Percentiles rank a stretch among this genome's conserved stretches.
phyloP scores from a whole-genome alignment of 2,113 vertebrate genomes.

The Hippoglossus stenolepis region DNA sequence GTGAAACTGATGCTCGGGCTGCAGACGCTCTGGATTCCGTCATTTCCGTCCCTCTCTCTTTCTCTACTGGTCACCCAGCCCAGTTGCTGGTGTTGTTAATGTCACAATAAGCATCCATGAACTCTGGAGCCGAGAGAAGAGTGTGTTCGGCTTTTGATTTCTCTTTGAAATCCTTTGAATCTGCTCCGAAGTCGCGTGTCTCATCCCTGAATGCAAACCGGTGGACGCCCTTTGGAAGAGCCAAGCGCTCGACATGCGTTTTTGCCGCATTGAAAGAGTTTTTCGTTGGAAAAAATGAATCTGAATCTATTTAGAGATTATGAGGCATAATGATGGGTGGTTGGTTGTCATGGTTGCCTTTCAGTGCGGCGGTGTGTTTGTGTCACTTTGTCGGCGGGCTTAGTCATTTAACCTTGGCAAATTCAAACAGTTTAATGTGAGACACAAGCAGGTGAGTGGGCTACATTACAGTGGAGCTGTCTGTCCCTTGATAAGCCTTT shows the following conservation, averaged over 20 bases:
- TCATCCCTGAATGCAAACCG: too few relatives aligned
- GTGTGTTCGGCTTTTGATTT: too few relatives aligned
- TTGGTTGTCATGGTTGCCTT: slow-evolving; percentile 55
- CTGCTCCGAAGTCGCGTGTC: background rate
- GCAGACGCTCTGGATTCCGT: too few relatives aligned
- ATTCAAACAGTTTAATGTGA: slow-evolving; percentile 51
- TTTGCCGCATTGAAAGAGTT: background rate
- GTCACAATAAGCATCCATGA: background rate
- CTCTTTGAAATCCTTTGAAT: background rate
- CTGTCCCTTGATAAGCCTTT: slow-evolving; percentile 52
- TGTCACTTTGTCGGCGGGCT: slow-evolving; percentile 42
- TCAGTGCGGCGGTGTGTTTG: slow-evolving; percentile 26
- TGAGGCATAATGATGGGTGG: slow-evolving; percentile 32
- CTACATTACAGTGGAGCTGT: slow-evolving; percentile 39
- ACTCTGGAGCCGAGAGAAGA: background rate
- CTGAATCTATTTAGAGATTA: slow-evolving; percentile 15
- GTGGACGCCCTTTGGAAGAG: too few relatives aligned
- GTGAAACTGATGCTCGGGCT: too few relatives aligned
- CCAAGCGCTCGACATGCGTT: background rate
- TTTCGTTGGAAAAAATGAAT: slow-evolving; percentile 1
- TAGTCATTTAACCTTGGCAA: slow-evolving; percentile 69
- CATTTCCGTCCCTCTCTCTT: background rate
- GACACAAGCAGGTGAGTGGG: slow-evolving; percentile 57
- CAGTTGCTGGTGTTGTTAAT: background rate
- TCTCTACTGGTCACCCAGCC: too few relatives aligned